Evolutionary conservation across 2,888 invertebrate species (phyloP).

Genomic region (Melitaea athalia): DNA sequence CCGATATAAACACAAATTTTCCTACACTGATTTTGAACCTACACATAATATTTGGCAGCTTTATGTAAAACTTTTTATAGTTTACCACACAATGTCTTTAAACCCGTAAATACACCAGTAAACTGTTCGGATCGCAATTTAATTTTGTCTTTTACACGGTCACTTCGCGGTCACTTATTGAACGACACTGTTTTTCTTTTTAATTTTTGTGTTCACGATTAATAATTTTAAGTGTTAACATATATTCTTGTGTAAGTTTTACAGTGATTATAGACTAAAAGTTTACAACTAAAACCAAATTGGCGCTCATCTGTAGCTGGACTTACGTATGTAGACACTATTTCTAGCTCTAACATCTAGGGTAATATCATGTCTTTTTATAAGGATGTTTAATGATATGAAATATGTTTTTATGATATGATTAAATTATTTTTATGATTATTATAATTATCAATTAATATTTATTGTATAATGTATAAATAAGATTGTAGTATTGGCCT

Average conservation of each 20-base stretch:
- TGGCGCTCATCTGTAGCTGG: conserved; percentile 57
- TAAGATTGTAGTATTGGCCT: conserved; percentile 6
- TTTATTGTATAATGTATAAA: conserved; percentile 11
- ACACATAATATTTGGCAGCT: conserved; percentile 32
- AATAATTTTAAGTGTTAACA: background rate
- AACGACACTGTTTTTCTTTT: background rate
- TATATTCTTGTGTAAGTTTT: background rate
- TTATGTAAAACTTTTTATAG: conserved; percentile 25
- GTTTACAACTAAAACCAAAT: conserved; percentile 38
- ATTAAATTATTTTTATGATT: conserved; percentile 58
- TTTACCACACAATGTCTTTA: conserved; percentile 17
- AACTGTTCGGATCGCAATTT: background rate
- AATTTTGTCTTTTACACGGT: conserved; percentile 32
- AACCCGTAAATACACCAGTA: conserved; percentile 7
- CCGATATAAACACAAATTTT: conserved; percentile 27
- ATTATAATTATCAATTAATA: conserved; percentile 24
- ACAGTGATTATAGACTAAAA: conserved; percentile 5
- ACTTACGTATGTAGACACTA: conserved; percentile 60
- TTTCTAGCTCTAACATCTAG: conserved; percentile 60
- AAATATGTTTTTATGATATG: conserved; percentile 78
- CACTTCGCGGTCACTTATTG: conserved; percentile 9
- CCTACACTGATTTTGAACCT: conserved; percentile 12
- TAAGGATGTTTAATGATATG: conserved; percentile 75
- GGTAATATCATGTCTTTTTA: conserved; percentile 62
- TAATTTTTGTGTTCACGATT: background rate